A percentile compares a stretch with the other conserved stretches of the same genome.
Evolutionary conservation across 2,797 vertebrate species (phyloP).

Genomic region (Antennarius maculatus): DNA sequence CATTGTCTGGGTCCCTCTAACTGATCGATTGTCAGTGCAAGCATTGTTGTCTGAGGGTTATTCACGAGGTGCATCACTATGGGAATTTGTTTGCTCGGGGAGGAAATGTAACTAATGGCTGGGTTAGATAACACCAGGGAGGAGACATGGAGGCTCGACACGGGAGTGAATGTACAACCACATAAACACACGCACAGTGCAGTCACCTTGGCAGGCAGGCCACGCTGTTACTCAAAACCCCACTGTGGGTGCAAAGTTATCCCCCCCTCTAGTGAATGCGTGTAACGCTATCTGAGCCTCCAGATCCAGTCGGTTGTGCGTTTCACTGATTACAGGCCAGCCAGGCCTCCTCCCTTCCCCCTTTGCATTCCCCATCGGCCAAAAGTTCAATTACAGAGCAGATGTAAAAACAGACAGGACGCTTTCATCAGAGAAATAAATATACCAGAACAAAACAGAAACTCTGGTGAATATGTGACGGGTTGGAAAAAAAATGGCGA

Average conservation of each 20-base stretch:
- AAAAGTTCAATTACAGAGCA: slow-evolving; percentile 51
- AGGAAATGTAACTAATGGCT: slow-evolving; percentile 18
- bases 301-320: slow-evolving; percentile 29
- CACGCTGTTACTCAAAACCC: slow-evolving; percentile 34
- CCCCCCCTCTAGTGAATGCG: slow-evolving; percentile 1
- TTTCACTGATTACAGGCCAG: slow-evolving; percentile 57
- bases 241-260: slow-evolving; percentile 10
- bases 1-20: slow-evolving; percentile 25
- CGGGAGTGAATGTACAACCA: background rate
- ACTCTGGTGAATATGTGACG: background rate
- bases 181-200: background rate
- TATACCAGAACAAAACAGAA: background rate
- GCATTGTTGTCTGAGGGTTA: slow-evolving; percentile 11
- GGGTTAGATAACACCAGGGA: slow-evolving; percentile 37
- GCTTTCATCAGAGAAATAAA: slow-evolving; percentile 2
- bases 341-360: slow-evolving; percentile 7
- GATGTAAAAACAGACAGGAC: slow-evolving; percentile 11
- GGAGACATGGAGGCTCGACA: slow-evolving; percentile 18
- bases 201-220: slow-evolving; percentile 21
- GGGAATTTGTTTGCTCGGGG: slow-evolving; percentile 28
- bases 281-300: slow-evolving; percentile 17
- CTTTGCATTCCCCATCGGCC: slow-evolving; percentile 10
- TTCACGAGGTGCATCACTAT: slow-evolving; percentile 40
- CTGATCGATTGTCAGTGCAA: slow-evolving; percentile 25
- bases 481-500: background rate